Evolutionary conservation across 2,113 vertebrate species (phyloP), one percentile per base, ranked within the genome.

Genomic region (Pygoscelis antarcticus): DNA sequence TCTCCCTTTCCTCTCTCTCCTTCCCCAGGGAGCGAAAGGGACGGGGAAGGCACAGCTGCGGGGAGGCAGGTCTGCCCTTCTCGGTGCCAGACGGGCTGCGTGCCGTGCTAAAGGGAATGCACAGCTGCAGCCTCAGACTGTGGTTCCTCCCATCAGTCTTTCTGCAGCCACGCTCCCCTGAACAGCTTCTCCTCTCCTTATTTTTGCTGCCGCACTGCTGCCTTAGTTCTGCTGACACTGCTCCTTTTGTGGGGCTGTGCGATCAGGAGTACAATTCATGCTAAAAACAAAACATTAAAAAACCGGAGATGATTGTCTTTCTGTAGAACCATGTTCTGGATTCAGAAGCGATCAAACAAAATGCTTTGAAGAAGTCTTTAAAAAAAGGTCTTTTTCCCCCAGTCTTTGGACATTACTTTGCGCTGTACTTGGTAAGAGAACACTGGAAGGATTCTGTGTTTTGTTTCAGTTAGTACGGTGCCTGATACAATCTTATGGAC

Each of bases 301-400:
- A 30, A 18, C 0, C 2, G 0, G 61, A 29, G 21, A 0, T 6
- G 29, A 6, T 21, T 47, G 7, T 34, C 8, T 19, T 30, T 36
- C 42, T 61, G 21, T 29, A 20, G 69, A 70, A 9, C 51, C 13
- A 1, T 0, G 0, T 34, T 30, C n/a, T 9, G 69, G 16, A 21
- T 6, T 65, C 30, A 30, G 64, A 49, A 38, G 10, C 2, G 30
- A 23, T 19, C 19, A 54, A 25, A 47, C 30, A 22, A 57, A 54
- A 22, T 2, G 20, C n/a, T n/a, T 34, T 10, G 4, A 42, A 54
- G 44, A 12, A 34, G 20, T 29, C 27, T 58, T 72, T 57, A 47
- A 21, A 13, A 30, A 49, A 25, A 21, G 18, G 7, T 6, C 11
- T 47, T 29, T 29, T 36, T 18, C 7, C 14, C 18, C 13, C 2